Evolutionary conservation across 1,140 invertebrate genomes (phyloP).

Genomic region (Bombyx mori): ASM3026992v2 NC_085123.1:12551001-12551500

Average conservation of each 20-base stretch:
- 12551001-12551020: too few relatives aligned
- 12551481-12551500: too few relatives aligned
- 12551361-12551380: constrained; percentile 98
- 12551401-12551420: constrained; percentile 77
- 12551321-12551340: constrained; percentile 98
- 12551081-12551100: constrained; percentile 83
- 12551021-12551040: not conserved
- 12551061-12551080: too few relatives aligned
- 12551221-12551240: constrained; percentile 98
- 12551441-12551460: too few relatives aligned
- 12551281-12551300: constrained; percentile 95
- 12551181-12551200: constrained; percentile 90
- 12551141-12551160: constrained; percentile 93
- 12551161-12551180: constrained; percentile 88
- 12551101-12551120: constrained; percentile 98
- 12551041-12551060: not conserved
- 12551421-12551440: not conserved
- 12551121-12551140: constrained; percentile 98
- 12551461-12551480: too few relatives aligned
- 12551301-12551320: constrained; percentile 92
- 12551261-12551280: constrained; percentile 98
- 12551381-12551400: constrained; percentile 95
- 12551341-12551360: constrained; percentile 99
- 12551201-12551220: constrained; percentile 97
- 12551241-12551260: constrained; percentile 99